Evolutionary conservation across 2,888 invertebrate genomes (phyloP), one percentile per base, ranked within the genome.

Genomic region (Himalopsyche kuldschensis): DNA sequence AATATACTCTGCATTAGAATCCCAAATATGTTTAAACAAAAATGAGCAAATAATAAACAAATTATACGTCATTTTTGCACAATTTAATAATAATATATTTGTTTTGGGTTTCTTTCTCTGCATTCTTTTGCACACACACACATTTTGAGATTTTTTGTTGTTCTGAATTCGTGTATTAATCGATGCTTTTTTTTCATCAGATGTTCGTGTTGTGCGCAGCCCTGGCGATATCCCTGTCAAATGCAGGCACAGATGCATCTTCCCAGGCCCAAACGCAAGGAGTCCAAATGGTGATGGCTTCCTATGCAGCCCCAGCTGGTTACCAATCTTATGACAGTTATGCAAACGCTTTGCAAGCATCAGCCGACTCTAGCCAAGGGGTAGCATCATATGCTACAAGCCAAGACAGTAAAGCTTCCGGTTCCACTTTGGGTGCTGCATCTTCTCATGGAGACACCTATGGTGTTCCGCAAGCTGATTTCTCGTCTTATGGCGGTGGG

Each of bases 401-500:
- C 4, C 63, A 80, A 24, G 80, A 80, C 27, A 32, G n/a, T 20
- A 27, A 80, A 32, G 41, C 63, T 24, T 63, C 80, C 2, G 80
- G 24, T 11, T 80, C 80, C 31, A 24, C 20, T 55, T 55, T 24
- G 10, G 55, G 55, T 20, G 55, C 55, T 55, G 55, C 55, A 20
- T 55, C 55, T 20, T 55, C 55, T 55, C 55, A 55, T 6, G 55
- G 55, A 20, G 55, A 55, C 55, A 55, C 3, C 24, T 55, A 87
- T 27, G 86, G 86, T 5, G 87, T 84, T 63, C 87, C 31, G 11
- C 75, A 75, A 41, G 20, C 41, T 3, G 87, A 88, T 4, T 88
- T 88, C 6, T 88, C 87, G n/a, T 47, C 35, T 4, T 87, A 88
- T 17, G 88, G 87, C 5, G 88, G 88, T 32, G 87, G 86, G 17